Conservation (phyloP, 2,113 vertebrate species). For the Sceloporus undulatus region DNA sequence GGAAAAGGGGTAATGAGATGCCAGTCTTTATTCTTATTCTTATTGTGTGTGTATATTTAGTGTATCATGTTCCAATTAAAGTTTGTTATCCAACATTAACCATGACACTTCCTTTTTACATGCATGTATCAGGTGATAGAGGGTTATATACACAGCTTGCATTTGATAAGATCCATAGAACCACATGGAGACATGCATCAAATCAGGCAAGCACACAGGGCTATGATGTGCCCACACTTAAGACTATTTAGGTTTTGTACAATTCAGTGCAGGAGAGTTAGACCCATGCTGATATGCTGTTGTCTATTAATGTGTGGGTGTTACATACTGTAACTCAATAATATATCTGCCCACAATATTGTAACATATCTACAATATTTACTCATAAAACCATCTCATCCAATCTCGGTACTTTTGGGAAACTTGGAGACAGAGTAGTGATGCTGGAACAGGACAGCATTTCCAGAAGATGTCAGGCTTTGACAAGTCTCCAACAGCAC, state of each 20-base stretch:
- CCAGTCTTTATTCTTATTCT: background rate
- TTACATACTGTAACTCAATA: background rate
- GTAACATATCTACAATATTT: background rate
- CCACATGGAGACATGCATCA: slow-evolving; percentile 12
- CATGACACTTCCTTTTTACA: background rate
- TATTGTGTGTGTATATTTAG: background rate
- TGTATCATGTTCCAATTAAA: background rate
- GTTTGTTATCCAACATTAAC: too few relatives aligned
- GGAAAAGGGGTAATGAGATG: slow-evolving; percentile 88
- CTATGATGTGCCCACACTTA: background rate
- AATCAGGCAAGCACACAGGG: slow-evolving; percentile 7
- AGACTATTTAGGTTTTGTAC: background rate
- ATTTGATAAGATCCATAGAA: background rate
- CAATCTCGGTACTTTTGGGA: background rate
- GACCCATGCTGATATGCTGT: background rate
- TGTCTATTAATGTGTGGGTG: background rate
- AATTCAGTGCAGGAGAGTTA: background rate
- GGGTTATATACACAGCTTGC: background rate
- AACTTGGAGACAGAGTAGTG: background rate
- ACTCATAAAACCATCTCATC: background rate
- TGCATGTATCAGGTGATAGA: background rate
- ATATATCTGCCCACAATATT: background rate
- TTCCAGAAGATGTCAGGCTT: background rate
- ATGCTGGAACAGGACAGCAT: background rate
- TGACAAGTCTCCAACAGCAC: too few relatives aligned